Percentiles rank a stretch among this genome's conserved stretches.
Evolutionary conservation across 2,797 vertebrate genomes (phyloP).

Genomic region (Etheostoma nigrum): DNA sequence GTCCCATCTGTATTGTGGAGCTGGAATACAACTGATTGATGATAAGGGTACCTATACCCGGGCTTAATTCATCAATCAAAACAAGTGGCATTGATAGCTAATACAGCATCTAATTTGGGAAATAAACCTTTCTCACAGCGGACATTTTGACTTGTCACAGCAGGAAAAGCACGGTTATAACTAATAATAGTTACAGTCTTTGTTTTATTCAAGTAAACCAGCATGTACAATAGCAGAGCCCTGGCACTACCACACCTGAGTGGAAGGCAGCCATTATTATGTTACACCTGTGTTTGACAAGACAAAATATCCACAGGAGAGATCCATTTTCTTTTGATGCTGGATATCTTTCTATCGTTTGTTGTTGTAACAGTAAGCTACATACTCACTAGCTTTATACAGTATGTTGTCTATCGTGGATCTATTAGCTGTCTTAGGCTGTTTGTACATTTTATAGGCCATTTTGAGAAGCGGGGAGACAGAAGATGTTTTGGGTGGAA

Average conservation of each 20-base stretch:
- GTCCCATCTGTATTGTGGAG: constrained; percentile 12
- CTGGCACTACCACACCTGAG: constrained; percentile 38
- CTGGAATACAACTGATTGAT: constrained; percentile 29
- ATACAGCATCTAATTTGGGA: constrained; percentile 35
- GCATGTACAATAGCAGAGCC: constrained; percentile 34
- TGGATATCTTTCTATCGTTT: not conserved
- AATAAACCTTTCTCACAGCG: constrained; percentile 20
- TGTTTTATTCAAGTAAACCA: constrained; percentile 46
- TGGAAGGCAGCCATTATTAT: constrained; percentile 38
- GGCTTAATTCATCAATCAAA: constrained; percentile 17
- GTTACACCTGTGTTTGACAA: constrained; percentile 26
- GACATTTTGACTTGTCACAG: constrained; percentile 50
- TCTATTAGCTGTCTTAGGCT: not conserved
- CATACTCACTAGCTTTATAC: constrained; percentile 4
- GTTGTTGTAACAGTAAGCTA: not conserved
- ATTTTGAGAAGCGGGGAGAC: not conserved
- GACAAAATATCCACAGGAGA: constrained; percentile 12
- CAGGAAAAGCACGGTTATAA: constrained; percentile 53
- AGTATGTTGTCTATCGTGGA: not conserved
- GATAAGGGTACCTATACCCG: not conserved
- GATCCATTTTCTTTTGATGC: not conserved
- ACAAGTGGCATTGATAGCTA: constrained; percentile 6
- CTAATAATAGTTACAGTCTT: constrained; percentile 42
- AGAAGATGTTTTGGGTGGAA: not conserved
- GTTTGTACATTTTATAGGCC: not conserved